Percentiles rank a stretch among this genome's conserved stretches.
phyloP scores from a whole-genome alignment of 2,113 vertebrate species.

The Salvelinus alpinus region DNA sequence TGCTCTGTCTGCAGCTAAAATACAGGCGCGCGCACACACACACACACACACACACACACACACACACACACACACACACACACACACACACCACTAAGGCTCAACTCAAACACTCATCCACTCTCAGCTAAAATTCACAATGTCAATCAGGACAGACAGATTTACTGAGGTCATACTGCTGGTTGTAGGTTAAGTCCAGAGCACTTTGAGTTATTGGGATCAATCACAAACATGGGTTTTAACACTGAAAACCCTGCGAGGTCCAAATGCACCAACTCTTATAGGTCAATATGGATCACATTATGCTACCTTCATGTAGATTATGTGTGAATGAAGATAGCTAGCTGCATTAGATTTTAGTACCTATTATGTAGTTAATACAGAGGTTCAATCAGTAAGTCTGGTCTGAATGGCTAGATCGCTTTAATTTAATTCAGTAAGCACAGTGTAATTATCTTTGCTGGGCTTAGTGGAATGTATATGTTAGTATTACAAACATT shows the following conservation, averaged over 20 bases:
- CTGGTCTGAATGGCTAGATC: no score
- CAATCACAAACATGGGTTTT: background rate
- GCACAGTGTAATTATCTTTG: no score
- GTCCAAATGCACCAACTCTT: background rate
- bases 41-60: no score
- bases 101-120: background rate
- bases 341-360: background rate
- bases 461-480: no score
- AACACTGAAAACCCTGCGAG: no score
- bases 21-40: background rate
- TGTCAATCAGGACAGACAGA: background rate
- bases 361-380: background rate
- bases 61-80: no score
- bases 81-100: background rate
- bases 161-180: background rate
- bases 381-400: no score
- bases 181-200: background rate
- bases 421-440: no score
- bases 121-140: background rate
- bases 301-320: background rate
- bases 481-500: no score
- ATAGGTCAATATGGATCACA: conserved; percentile 2
- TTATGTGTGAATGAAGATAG: background rate
- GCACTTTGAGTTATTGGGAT: conserved; percentile 5
- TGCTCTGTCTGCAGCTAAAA: background rate